Conservation (phyloP, 2,113 vertebrate genomes). For the Thunnus thynnus region DNA sequence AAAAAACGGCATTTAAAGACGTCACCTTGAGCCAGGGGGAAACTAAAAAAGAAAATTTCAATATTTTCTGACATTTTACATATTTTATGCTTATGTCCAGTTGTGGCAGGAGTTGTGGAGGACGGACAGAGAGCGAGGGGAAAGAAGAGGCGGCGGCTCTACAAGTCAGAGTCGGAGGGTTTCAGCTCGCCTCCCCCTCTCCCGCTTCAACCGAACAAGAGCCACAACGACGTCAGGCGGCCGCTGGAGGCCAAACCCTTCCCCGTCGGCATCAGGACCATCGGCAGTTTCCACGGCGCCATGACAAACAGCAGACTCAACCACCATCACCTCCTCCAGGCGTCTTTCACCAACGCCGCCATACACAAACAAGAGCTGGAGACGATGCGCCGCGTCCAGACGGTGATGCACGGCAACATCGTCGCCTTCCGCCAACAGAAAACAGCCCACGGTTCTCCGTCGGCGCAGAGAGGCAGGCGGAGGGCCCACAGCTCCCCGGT, state of each 20-base stretch:
- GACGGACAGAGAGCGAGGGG: constrained; percentile 59
- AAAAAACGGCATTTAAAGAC: no score
- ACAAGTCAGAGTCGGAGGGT: constrained; percentile 83
- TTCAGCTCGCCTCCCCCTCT: constrained; percentile 56
- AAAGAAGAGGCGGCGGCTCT: constrained; percentile 83
- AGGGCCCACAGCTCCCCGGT: constrained; percentile 76
- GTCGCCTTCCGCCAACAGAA: constrained; percentile 74
- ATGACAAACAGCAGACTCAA: constrained; percentile 72
- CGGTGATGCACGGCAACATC: constrained; percentile 54
- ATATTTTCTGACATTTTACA: no score
- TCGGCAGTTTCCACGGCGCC: constrained; percentile 78
- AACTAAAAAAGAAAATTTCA: no score
- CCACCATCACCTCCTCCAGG: constrained; percentile 64
- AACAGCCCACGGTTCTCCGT: background rate
- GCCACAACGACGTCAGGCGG: constrained; percentile 53
- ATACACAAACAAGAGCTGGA: constrained; percentile 54
- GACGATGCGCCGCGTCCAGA: constrained; percentile 50
- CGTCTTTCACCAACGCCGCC: background rate
- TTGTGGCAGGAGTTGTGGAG: constrained; percentile 39
- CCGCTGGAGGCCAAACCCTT: constrained; percentile 76
- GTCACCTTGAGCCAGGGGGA: no score
- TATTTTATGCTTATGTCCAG: constrained; percentile 5
- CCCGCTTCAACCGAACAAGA: constrained; percentile 51
- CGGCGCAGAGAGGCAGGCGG: constrained; percentile 72
- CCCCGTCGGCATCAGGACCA: constrained; percentile 70